phyloP scores from a whole-genome alignment of 2,888 invertebrate genomes.

The Amorpha juglandis region DNA sequence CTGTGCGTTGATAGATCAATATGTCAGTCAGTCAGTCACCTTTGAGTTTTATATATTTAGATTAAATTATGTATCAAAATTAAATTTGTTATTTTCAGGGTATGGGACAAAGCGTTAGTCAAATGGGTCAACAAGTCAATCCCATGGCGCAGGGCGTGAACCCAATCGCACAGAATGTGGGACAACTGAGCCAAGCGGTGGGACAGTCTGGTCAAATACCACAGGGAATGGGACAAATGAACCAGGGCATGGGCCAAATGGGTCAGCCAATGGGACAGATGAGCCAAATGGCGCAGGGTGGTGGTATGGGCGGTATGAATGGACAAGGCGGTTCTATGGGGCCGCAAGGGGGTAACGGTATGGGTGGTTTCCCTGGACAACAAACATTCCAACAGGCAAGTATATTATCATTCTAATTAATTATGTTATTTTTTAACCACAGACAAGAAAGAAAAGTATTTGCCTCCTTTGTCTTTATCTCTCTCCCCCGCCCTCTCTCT shows the following conservation, averaged over 20 bases:
- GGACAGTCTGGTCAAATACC: slow-evolving; percentile 75
- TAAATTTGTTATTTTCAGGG: slow-evolving; percentile 54
- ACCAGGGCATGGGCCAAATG: slow-evolving; percentile 77
- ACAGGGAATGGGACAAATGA: slow-evolving; percentile 76
- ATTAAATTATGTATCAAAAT: too few species aligned
- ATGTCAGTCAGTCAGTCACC: too few species aligned
- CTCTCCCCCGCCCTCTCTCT: too few species aligned
- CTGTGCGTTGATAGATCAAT: too few species aligned
- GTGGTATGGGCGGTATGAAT: slow-evolving; percentile 75
- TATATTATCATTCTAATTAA: neutral
- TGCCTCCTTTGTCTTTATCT: too few species aligned
- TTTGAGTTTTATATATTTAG: too few species aligned
- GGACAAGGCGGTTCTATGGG: slow-evolving; percentile 80
- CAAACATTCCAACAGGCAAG: slow-evolving; percentile 81
- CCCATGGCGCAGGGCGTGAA: slow-evolving; percentile 77
- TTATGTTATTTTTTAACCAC: neutral
- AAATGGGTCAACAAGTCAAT: slow-evolving; percentile 80
- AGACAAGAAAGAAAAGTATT: neutral
- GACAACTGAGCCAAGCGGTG: slow-evolving; percentile 79
- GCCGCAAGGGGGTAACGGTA: slow-evolving; percentile 76
- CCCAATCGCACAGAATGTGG: slow-evolving; percentile 74
- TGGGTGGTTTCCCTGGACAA: slow-evolving; percentile 82
- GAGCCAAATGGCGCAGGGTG: slow-evolving; percentile 80
- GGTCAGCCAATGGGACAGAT: slow-evolving; percentile 82
- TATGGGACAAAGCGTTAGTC: slow-evolving; percentile 77